Base-by-base conservation (phyloP, 2,888 invertebrate genomes). In the Hololepta plana region DNA sequence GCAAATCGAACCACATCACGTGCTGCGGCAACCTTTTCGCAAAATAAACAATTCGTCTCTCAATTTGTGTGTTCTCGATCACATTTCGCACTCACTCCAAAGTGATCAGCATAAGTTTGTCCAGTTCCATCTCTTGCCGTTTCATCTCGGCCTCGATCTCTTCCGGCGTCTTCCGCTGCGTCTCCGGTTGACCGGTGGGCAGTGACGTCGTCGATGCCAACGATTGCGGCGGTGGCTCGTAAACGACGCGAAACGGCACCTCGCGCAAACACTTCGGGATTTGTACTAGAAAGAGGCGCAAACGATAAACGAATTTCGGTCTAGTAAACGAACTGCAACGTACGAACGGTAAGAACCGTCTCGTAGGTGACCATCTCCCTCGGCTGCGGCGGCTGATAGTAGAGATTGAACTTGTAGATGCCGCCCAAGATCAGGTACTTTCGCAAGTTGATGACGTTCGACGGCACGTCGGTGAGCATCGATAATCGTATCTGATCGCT, bases 111-210 rank as follows among this genome's bases (percentile, higher is more conserved):
- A 72, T 70, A 11, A 85, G 56, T 35, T 72, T 73, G 40, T 81
- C 74, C 43, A 82, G 65, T 25, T 74, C 74, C 2, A 64, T 59
- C 39, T 84, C 81, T 12, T 73, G 62, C 37, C 61, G 65, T 43
- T 72, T 74, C 47, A 77, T 67, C 46, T 82, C 81, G 0, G 69
- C 71, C 41, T 84, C 84, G 12, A 82, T 73, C 43, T 81, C 75
- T 53, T 82, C 81, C 0, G 82, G 80, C 12, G 71, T 60, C 23
- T 76, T 61, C 4, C 70, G 67, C 0, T 73, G 73, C 0, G 71
- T 62, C 2, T 69, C 62, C 0, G 67, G 63, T 0, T n/a, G n/a
- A n/a, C n/a, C n/a, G n/a, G n/a, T n/a, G n/a, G n/a, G n/a, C n/a
- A n/a, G n/a, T n/a, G n/a, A n/a, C n/a, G n/a, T n/a, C n/a, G n/a